Evolutionary conservation across 2,888 invertebrate genomes (phyloP), one percentile per base, ranked within the genome.

Genomic region (Eupsilia transversa): DNA sequence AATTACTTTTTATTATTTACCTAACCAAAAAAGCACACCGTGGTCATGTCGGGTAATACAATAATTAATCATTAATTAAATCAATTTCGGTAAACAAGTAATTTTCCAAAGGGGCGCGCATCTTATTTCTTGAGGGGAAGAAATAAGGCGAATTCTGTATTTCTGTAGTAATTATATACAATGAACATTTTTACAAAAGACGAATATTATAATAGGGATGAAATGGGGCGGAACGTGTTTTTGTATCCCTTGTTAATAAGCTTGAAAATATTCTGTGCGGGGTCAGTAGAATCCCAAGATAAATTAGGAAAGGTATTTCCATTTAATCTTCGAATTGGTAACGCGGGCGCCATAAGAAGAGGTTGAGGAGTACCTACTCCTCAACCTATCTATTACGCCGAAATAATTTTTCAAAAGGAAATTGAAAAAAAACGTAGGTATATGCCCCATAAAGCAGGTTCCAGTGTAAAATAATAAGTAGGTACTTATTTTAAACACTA

Each of bases 141-240:
- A 83, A 70, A 66, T 82, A 74, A 52, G 63, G 67, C 38, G 27
- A 63, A 80, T 74, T 84, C 35, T 61, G 23, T 56, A 56, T 56
- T 56, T 56, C 54, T 65, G 33, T 57, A 65, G 41, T 59, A 68
- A 33, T 49, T 61, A 71, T 72, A 69, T 56, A 84, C 72, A 84
- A 75, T 72, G 72, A 75, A 82, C 17, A 38, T 84, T 80, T 83
- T 69, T 66, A 75, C 75, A 80, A 82, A 80, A 54, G 43, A 56
- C 35, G 57, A 75, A 72, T 63, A 84, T 67, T 80, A 80, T 65
- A 80, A 79, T 74, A 72, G 71, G 65, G 52, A 84, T 54, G 2
- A 74, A 80, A 74, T 74, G 59, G 64, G 71, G 52, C 66, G 7
- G 20, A 84, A 74, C 60, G 56, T 74, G 65, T 72, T 84, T 84